Evolutionary conservation across 2,113 vertebrate genomes (phyloP).

Genomic region (Bubalus kerabau): DNA sequence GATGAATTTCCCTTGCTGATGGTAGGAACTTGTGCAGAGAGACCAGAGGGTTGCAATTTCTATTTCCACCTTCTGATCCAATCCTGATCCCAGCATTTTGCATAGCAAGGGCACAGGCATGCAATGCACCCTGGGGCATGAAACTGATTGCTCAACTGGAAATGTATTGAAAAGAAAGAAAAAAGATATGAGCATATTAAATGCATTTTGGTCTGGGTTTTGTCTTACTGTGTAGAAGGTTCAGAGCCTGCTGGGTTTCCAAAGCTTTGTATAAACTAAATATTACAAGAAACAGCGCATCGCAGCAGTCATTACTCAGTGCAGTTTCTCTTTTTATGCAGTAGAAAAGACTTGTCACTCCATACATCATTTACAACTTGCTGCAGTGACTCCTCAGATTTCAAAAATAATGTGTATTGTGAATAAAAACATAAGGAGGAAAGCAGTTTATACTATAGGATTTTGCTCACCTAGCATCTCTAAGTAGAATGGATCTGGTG

Average conservation of each 20-base stretch:
- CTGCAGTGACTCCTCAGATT: conserved; percentile 25
- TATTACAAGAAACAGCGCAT: neutral
- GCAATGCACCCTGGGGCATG: neutral
- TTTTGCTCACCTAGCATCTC: neutral
- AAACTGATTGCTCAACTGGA: conserved; percentile 31
- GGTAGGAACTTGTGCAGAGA: neutral
- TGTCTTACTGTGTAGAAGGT: conserved; percentile 30
- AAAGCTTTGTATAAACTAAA: conserved; percentile 42
- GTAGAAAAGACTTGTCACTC: neutral
- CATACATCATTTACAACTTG: conserved; percentile 39
- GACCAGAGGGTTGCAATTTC: neutral
- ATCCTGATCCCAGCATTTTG: neutral
- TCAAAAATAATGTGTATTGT: neutral
- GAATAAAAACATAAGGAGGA: neutral
- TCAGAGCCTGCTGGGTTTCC: conserved; percentile 45
- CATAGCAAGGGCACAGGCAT: neutral
- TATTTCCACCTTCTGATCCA: neutral
- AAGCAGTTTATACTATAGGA: neutral
- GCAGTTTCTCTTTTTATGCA: neutral
- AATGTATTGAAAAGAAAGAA: conserved; percentile 38
- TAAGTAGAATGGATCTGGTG: neutral
- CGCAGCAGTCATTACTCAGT: neutral
- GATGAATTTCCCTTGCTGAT: neutral
- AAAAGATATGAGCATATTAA: conserved; percentile 29
- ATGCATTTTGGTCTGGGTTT: conserved; percentile 36